Evolutionary conservation across 2,888 invertebrate species (phyloP), one percentile per base, ranked within the genome.

Genomic region (Polyommatus icarus): DNA sequence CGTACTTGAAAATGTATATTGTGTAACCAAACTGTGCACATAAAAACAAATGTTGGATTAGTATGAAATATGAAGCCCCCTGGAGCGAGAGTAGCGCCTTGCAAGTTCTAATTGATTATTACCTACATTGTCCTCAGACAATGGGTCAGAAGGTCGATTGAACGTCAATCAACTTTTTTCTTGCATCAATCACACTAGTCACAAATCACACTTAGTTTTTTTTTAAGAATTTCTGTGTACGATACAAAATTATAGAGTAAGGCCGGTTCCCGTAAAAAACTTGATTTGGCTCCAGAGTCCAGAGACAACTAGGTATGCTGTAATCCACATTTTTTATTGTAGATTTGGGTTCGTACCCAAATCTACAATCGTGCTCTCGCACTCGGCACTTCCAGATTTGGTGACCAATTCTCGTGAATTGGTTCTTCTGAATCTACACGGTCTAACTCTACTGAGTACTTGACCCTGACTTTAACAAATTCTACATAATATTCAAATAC

Each of bases 61-160:
- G 57, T 57, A 59, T 32, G 76, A 76, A 75, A 75, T 29, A 76
- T 57, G 54, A 57, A 29, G 76, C 76, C 76, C 76, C 76, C 76
- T 57, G 54, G 29, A 54, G 76, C 59, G 57, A 59, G 54, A 50
- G 57, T 32, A 57, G 32, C 57, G 57, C 76, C 24, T 76, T 57
- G 83, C 78, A 81, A 61, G 83, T 80, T 84, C 84, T 89, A 90
- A 92, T 90, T 90, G 89, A 89, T 86, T 86, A 83, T 83, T 84
- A 81, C 83, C 82, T 81, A 84, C 82, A 87, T 90, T 89, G 89
- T 90, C 85, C 86, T 87, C 76, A 24, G 77, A 80, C 85, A 84
- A 83, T 85, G 89, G 90, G 87, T 92, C 89, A 92, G n/a, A 84
- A 91, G 89, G 87, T 90, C 84, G 85, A 88, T 89, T 87, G 87